Base-by-base conservation (phyloP, 1,140 invertebrate species). In the Meloidogyne hapla region DNA sequence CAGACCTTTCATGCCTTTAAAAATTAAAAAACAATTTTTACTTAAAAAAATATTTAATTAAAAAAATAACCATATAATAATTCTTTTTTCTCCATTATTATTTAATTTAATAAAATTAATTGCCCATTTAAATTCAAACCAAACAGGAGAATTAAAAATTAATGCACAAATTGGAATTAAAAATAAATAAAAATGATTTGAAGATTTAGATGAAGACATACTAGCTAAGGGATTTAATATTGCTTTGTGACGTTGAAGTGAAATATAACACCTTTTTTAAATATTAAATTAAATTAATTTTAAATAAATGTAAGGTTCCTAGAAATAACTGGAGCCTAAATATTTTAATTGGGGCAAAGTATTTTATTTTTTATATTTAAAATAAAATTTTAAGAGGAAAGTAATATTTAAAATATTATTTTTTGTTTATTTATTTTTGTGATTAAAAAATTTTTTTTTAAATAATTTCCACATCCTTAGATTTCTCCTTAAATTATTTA, bases 111-210 rank as follows among this genome's bases (percentile, higher is more conserved):
- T 38, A 40, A 62, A 15, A 25, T 80, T 65, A 25, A 78, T 26
- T 38, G 74, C 64, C 77, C 79, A 83, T 21, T 23, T 70, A 40
- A 80, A 80, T 45, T 80, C 75, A 21, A 80, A 80, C 84, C 84
- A 85, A 63, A 87, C 84, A 4, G 80, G 83, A 8, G 68, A 73
- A 65, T 85, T 85, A 74, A 85, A 85, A 21, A 84, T 18, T n/a
- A 85, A 48, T 62, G 84, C 83, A 45, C 62, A 45, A 5, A 82
- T 18, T 3, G 76, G 69, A 48, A 85, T 85, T 12, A 75, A 25
- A 23, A 78, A 23, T 18, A 85, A 71, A 33, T 66, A 65, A 40
- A 78, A 77, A 26, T 77, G 74, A 48, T 38, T 65, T 48, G 68
- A 64, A 63, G 26, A 70, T 77, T 67, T 74, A 25, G 38, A 33